Evolutionary conservation across 37 sponge, comb jelly and placozoan species (phyloP), one percentile per base, ranked within the genome.

Genomic region (Crambe crambe): DNA sequence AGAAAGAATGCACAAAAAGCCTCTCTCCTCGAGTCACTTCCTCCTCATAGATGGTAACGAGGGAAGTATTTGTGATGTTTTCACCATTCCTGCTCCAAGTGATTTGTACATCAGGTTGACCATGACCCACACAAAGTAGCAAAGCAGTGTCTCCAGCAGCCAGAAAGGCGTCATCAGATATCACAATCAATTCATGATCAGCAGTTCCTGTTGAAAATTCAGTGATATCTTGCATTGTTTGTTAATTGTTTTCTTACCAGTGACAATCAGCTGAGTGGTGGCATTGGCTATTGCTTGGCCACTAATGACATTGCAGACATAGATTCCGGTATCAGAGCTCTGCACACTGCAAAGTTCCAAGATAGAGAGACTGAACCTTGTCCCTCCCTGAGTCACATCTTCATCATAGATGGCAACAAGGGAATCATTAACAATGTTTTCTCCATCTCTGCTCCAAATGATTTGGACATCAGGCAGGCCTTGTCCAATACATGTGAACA

Each of bases 261-360:
- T 15, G 1, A 73, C 74, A 41, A 34, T 27, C 32, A 73, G 36
- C 42, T 47, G 51, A 29, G 56, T 35, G 17, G 42, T 54, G 32
- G 74, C 36, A 36, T 6, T 73, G 10, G 25, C 56, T 10, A 43
- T 18, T 18, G 42, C 34, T 31, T 17, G 12, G 10, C 41, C 74
- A 73, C 30, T 73, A 43, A 25, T 73, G 32, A 41, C 74, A 56
- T 56, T 73, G 74, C 76, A 76, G 70, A n/a, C 56, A 34, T 40
- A 54, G 26, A n/a, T 47, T 27, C 74, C 74, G 29, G 35, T 18
- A 30, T 73, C 54, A 2, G 18, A 12, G 34, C 25, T 20, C 17
- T 32, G 20, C 35, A 73, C 18, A 23, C 56, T 54, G 27, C 74
- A 73, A 20, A 73, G 35, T 29, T 73, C 51, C 1, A 73, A 56